Evolutionary conservation across 1,140 invertebrate genomes (phyloP).

Genomic region (Atta cephalotes): DNA sequence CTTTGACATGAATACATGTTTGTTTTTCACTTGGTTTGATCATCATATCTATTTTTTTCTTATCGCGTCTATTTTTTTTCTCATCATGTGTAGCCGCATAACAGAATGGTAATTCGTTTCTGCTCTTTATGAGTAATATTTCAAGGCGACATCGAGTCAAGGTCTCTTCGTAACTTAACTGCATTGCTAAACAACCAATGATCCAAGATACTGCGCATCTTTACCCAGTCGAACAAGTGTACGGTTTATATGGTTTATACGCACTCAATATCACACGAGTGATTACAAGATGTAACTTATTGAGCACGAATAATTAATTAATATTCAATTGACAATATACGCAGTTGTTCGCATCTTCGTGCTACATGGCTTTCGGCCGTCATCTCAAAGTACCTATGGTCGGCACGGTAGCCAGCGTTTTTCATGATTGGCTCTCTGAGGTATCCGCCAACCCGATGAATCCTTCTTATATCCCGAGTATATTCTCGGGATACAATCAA

Average conservation of each 20-base stretch:
- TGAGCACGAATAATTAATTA: conserved; percentile 2
- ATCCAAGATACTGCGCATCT: not conserved
- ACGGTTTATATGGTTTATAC: not conserved
- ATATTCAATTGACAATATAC: not conserved
- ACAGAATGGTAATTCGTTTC: not conserved
- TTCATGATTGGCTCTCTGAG: conserved; percentile 87
- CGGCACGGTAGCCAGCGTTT: conserved; percentile 86
- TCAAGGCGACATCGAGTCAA: not conserved
- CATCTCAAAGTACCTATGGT: conserved; percentile 88
- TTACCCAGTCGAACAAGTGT: not conserved
- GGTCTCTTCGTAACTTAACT: not conserved
- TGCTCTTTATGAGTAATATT: not conserved
- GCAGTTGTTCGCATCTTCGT: conserved; percentile 80
- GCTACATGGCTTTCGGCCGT: conserved; percentile 87
- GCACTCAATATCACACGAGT: too few relatives aligned
- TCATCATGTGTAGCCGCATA: not conserved
- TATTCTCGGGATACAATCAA: conserved; percentile 83
- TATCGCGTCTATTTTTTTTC: not conserved
- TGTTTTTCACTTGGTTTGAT: not conserved
- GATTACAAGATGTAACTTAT: not conserved
- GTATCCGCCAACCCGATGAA: conserved; percentile 87
- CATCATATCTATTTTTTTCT: conserved; percentile 20
- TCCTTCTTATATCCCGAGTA: conserved; percentile 86
- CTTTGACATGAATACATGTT: not conserved
- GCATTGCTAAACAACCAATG: conserved; percentile 10